Evolutionary conservation across 1,140 invertebrate species (phyloP).

Genomic region (Ptiloglossa arizonensis): DNA sequence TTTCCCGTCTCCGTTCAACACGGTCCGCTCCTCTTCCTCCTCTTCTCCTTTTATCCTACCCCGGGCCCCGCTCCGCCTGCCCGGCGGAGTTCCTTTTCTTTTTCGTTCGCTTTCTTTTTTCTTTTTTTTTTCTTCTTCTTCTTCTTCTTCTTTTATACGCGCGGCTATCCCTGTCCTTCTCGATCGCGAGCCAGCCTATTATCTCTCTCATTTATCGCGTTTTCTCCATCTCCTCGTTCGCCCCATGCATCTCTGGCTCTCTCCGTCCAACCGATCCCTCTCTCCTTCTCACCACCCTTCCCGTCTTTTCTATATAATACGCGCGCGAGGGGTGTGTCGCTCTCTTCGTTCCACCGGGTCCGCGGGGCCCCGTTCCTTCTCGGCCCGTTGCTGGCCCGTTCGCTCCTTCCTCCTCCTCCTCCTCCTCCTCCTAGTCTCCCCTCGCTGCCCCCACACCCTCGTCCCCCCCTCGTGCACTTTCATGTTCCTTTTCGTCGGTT

Average conservation of each 20-base stretch:
- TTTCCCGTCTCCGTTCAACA: constrained; percentile 20
- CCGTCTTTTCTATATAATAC: constrained; percentile 28
- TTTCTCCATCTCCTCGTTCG: neutral
- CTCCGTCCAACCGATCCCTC: neutral
- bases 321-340: constrained; percentile 16
- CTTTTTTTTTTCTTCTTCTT: constrained; percentile 10
- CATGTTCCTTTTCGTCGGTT: constrained; percentile 40
- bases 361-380: too few species aligned
- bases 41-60: neutral
- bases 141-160: neutral
- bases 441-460: neutral
- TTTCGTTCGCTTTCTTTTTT: neutral
- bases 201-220: constrained; percentile 61
- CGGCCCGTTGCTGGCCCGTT: neutral
- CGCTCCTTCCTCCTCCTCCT: constrained; percentile 2
- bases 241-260: neutral
- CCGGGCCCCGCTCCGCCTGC: too few species aligned
- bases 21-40: constrained; percentile 2
- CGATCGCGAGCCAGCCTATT: constrained; percentile 34
- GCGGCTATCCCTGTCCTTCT: neutral
- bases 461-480: constrained; percentile 32
- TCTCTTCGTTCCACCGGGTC: constrained; percentile 6
- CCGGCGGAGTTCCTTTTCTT: neutral
- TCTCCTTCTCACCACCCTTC: constrained; percentile 3
- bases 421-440: neutral